A percentile compares a stretch with the other conserved stretches of the same genome.
Conservation (phyloP, 2,113 vertebrate species). For the Lonchura striata region DNA sequence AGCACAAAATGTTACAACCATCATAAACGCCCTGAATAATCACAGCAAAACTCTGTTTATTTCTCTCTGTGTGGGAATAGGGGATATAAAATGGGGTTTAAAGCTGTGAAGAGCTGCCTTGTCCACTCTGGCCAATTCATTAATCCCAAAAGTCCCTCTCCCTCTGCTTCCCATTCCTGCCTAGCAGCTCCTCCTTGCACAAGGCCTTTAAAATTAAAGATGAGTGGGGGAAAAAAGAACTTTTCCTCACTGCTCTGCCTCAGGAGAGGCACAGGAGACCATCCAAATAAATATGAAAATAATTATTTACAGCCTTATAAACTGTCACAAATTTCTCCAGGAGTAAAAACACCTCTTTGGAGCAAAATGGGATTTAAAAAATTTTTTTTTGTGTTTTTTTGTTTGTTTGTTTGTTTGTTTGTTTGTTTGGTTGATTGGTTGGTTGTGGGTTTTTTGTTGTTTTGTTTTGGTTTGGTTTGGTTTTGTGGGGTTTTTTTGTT, state of each 20-base stretch:
- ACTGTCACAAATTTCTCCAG: neutral
- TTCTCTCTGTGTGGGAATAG: neutral
- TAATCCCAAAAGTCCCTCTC: neutral
- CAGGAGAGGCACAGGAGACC: neutral
- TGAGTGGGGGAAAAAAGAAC: fast-evolving
- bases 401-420: too few relatives aligned
- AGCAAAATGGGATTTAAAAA: neutral
- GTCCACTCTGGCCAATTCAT: fast-evolving
- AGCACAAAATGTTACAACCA: neutral
- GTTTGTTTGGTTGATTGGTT: too few relatives aligned
- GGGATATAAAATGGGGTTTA: conserved; percentile 16
- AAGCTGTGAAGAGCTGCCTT: conserved; percentile 17
- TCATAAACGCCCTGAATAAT: neutral
- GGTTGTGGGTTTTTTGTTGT: too few relatives aligned
- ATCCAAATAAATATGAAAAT: neutral
- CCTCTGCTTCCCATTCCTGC: neutral
- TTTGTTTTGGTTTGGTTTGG: too few relatives aligned
- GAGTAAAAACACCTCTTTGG: neutral
- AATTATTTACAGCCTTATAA: neutral
- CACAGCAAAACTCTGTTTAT: neutral
- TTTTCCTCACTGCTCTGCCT: neutral
- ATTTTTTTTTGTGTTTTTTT: too few relatives aligned
- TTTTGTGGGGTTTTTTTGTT: too few relatives aligned
- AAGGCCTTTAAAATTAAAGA: neutral
- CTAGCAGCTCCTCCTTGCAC: neutral